Conservation (phyloP, 2,888 invertebrate species). For the Dexiosoma caninum region DNA sequence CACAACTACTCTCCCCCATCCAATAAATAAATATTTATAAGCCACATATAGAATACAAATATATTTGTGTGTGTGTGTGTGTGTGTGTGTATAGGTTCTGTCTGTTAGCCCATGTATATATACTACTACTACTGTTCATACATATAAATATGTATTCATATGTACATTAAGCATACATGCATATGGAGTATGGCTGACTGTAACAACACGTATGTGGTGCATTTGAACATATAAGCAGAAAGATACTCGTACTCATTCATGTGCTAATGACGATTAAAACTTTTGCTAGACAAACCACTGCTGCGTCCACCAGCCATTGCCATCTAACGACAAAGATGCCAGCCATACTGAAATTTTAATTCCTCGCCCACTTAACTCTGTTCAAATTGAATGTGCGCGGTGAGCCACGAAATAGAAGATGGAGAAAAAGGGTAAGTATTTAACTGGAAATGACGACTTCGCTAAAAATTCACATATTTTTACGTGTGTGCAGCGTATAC, state of each 20-base stretch:
- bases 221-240: not conserved
- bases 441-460: slow-evolving; percentile 71
- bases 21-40: not conserved
- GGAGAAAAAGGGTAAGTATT: slow-evolving; percentile 62
- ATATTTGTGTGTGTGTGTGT: not conserved
- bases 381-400: slow-evolving; percentile 66
- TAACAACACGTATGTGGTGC: not conserved
- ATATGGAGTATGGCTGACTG: too few species aligned
- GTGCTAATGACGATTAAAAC: slow-evolving; percentile 49
- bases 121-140: too few species aligned
- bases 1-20: slow-evolving; percentile 27
- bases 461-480: slow-evolving; percentile 46
- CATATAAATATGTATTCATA: not conserved
- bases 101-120: too few species aligned
- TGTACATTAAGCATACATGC: not conserved
- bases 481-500: not conserved
- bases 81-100: not conserved
- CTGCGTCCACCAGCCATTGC: slow-evolving; percentile 55
- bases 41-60: not conserved
- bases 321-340: slow-evolving; percentile 43
- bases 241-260: slow-evolving; percentile 21
- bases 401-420: slow-evolving; percentile 66
- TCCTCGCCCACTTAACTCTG: slow-evolving; percentile 76
- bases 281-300: slow-evolving; percentile 44
- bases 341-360: slow-evolving; percentile 73